These are phyloP conservation scores for Gymnoscopelus microlampas DNA, from an alignment of 2,797 vertebrate genomes.

Conservation along the genomic window DNA sequence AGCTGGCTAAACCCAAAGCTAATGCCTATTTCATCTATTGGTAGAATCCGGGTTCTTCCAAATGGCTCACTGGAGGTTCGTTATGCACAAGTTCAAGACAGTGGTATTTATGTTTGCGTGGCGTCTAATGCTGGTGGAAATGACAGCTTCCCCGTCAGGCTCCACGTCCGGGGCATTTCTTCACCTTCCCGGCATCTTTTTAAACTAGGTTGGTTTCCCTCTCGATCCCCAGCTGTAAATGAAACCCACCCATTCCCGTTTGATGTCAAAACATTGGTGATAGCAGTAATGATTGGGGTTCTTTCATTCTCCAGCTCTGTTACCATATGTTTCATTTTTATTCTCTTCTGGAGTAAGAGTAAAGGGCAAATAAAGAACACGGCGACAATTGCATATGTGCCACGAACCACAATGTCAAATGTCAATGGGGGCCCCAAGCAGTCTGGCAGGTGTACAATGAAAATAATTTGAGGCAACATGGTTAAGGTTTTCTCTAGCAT, in stretches of 20 bases:
- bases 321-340: slow-evolving; percentile 87
- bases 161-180: slow-evolving; percentile 76
- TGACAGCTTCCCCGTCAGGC: slow-evolving; percentile 79
- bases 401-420: slow-evolving; percentile 61
- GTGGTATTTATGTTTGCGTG: slow-evolving; percentile 85
- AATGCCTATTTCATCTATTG: slow-evolving; percentile 64
- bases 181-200: slow-evolving; percentile 60
- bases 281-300: slow-evolving; percentile 87
- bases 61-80: slow-evolving; percentile 88
- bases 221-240: slow-evolving; percentile 54
- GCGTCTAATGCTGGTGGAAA: slow-evolving; percentile 88
- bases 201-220: slow-evolving; percentile 69
- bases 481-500: background rate
- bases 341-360: slow-evolving; percentile 90
- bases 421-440: slow-evolving; percentile 57
- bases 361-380: slow-evolving; percentile 87
- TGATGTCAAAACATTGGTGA: slow-evolving; percentile 82
- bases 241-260: slow-evolving; percentile 67
- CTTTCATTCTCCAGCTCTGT: slow-evolving; percentile 90
- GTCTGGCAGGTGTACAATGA: slow-evolving; percentile 80
- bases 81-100: slow-evolving; percentile 83
- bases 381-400: slow-evolving; percentile 85
- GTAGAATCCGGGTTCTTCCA: slow-evolving; percentile 79
- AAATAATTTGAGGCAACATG: slow-evolving; percentile 75
- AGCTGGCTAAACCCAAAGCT: slow-evolving; percentile 84